phyloP scores from a whole-genome alignment of 2,797 vertebrate genomes.

The Melanotaenia maccullochi region DNA sequence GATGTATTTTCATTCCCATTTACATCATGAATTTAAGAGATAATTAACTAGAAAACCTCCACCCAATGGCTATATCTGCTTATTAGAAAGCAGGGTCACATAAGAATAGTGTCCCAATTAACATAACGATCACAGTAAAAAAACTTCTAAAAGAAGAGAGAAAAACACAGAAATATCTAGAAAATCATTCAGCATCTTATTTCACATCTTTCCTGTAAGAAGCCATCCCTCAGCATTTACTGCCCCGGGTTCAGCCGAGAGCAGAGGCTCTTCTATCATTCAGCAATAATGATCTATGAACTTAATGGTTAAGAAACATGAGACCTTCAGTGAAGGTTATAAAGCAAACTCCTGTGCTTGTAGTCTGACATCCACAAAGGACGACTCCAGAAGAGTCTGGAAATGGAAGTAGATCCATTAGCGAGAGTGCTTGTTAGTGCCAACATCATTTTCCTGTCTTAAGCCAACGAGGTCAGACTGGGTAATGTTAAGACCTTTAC shows the following conservation, averaged over 20 bases:
- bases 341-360: conserved; percentile 35
- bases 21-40: not conserved
- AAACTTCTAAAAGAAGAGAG: too few species aligned
- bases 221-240: conserved; percentile 2
- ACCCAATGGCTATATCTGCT: not conserved
- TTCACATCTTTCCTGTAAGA: not conserved
- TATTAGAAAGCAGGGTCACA: not conserved
- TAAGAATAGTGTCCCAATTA: not conserved
- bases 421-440: conserved; percentile 51
- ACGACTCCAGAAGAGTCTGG: conserved; percentile 26
- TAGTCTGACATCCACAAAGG: conserved; percentile 26
- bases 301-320: conserved; percentile 53
- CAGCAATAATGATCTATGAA: conserved; percentile 29
- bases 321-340: conserved; percentile 39
- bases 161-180: not conserved
- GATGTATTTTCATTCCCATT: not conserved
- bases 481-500: conserved; percentile 40
- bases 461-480: conserved; percentile 45
- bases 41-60: not conserved
- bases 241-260: conserved; percentile 1
- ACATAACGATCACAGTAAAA: not conserved
- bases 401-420: conserved; percentile 67
- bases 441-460: conserved; percentile 36
- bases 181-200: conserved; percentile 5
- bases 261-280: not conserved